Base-by-base conservation (phyloP, 2,888 invertebrate genomes). In the Bimastos eiseni region DNA sequence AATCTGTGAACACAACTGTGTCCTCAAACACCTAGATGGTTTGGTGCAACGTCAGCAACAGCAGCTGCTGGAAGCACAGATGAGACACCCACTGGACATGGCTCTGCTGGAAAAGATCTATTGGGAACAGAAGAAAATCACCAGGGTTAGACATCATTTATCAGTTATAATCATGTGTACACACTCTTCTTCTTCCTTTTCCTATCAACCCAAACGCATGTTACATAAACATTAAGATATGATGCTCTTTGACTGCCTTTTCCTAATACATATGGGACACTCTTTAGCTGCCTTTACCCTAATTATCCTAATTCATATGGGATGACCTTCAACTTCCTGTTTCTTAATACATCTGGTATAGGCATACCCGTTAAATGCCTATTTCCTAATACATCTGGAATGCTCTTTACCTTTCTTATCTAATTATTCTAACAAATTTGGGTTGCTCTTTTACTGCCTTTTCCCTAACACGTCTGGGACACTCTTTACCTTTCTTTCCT, bases 51-150 rank as follows among this genome's bases (percentile, higher is more conserved):
- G 24, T 24, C 86, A 86, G 36, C 86, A 86, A 37, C 86, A 86
- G 86, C 86, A 86, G 86, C 37, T 86, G 86, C 34, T 86, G 34
- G 86, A 86, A 86, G 86, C 37, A 37, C 86, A 86, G 37, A 34
- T 36, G 86, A 86, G 37, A 30, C 86, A 86, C 24, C 86, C 86
- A 33, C 86, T 86, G 21, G 86, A 86, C 37, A 34, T 86, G 86
- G 86, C 86, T 17, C 33, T 86, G 37, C 86, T 86, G 86, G 86
- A 86, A 37, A 86, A 86, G 37, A 86, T 86, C 37, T 86, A 86
- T 36, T 86, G 86, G 86, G 86, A 86, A 86, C 86, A 86, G 86
- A 86, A 86, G 86, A 86, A 86, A 17, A 86, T 86, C 86, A 86
- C 86, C 86, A 86, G 86, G 86, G 86, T 86, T 33, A 86, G 86